Evolutionary conservation across 2,113 vertebrate species (phyloP), one percentile per base, ranked within the genome.

Genomic region (Spilogale gracilis): DNA sequence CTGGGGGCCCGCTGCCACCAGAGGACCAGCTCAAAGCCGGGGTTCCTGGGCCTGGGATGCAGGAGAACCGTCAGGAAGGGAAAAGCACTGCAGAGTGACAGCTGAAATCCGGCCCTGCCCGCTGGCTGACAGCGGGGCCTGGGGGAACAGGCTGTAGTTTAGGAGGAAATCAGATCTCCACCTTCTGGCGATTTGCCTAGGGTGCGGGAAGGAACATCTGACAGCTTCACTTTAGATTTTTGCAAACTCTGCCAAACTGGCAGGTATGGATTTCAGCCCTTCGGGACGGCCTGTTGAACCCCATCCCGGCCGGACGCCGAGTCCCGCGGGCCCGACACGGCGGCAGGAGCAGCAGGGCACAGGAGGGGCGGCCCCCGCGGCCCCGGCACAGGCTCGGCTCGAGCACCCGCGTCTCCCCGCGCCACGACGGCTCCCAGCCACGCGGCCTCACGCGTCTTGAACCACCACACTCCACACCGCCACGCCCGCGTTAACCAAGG

Each of bases 1-100:
- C 6, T 14, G 21, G 1, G n/a, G 23, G 3, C 32, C 61, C 6
- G 10, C 3, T 5, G 61, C 61, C 61, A 2, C 25, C 1, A 5
- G 76, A 12, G 13, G 6, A 17, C 38, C n/a, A 30, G 25, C 45
- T 38, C 0, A 12, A 2, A 30, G 61, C 58, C 21, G 20, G 20
- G 20, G 61, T 2, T 27, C 61, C 61, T 5, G 5, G 61, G 61
- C 61, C 25, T 6, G 61, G 9, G 17, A 27, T 18, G 18, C 4
- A 63, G 50, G 32, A 50, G 32, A 1, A 27, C 9, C 12, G 50
- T n/a, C 14, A 14, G 87, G 38, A 56, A 73, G 21, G 54, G 23
- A 0, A 52, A 14, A 48, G 45, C 71, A 6, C 7, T 5, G 14
- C 3, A 6, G 6, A 23, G 56, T 16, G 58, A 20, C 6, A 0